A percentile compares a stretch with the other conserved stretches of the same genome.
Evolutionary conservation across 2,113 vertebrate genomes (phyloP).

Genomic region (Daphoenositta chrysoptera): DNA sequence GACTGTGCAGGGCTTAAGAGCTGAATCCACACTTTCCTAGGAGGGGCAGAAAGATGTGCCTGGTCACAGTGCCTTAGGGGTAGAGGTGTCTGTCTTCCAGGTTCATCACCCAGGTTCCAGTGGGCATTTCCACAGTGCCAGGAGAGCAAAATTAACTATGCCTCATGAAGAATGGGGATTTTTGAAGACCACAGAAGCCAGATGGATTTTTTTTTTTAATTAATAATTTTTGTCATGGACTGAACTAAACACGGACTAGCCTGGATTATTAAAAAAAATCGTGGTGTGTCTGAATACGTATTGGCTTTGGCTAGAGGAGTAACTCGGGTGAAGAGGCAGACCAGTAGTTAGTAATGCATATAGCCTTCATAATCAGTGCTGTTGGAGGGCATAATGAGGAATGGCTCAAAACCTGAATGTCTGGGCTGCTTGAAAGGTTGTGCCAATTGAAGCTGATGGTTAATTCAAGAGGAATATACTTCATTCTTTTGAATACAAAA

Average conservation of each 20-base stretch:
- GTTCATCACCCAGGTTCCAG: not conserved
- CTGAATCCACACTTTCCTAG: not conserved
- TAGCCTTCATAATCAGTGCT: not conserved
- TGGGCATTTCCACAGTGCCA: not conserved
- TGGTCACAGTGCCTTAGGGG: not conserved
- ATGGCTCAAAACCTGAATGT: not conserved
- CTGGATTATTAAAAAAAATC: not conserved
- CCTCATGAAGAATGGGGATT: not conserved
- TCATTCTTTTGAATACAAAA: not conserved
- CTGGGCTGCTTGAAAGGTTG: not conserved
- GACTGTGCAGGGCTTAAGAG: not conserved
- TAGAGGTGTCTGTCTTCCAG: not conserved
- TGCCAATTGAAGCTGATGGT: not conserved
- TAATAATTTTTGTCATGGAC: not conserved
- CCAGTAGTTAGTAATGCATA: not conserved
- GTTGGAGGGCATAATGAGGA: not conserved
- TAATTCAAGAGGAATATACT: not conserved
- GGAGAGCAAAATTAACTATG: not conserved
- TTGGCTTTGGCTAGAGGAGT: not conserved
- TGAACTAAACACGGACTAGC: not conserved
- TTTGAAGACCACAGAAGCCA: not conserved
- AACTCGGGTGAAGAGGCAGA: not conserved
- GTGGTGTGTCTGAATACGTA: not conserved
- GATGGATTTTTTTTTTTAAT: not conserved
- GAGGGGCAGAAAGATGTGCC: not conserved